phyloP scores from a whole-genome alignment of 2,888 invertebrate genomes.

The Tineola bisselliella region DNA sequence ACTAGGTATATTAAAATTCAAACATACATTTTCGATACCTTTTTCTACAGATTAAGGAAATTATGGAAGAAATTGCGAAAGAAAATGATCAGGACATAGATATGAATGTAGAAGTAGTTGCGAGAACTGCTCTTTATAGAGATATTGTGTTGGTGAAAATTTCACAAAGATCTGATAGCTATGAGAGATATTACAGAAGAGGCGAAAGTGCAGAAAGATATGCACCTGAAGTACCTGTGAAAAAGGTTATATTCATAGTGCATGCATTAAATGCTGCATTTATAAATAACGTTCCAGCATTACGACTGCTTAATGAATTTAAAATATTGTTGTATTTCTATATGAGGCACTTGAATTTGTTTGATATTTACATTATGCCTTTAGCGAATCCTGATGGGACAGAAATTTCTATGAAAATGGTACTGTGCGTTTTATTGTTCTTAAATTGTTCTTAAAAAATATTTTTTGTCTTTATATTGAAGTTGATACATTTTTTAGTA shows the following conservation, averaged over 20 bases:
- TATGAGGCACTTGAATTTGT: slow-evolving; percentile 37
- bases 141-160: slow-evolving; percentile 41
- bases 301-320: slow-evolving; percentile 21
- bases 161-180: slow-evolving; percentile 18
- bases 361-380: slow-evolving; percentile 50
- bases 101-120: slow-evolving; percentile 29
- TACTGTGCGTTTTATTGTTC: too few species aligned
- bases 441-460: too few species aligned
- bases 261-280: slow-evolving; percentile 45
- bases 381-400: slow-evolving; percentile 52
- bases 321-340: slow-evolving; percentile 32
- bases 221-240: slow-evolving; percentile 34
- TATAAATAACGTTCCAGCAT: slow-evolving; percentile 20
- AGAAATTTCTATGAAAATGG: not conserved
- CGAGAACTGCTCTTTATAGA: slow-evolving; percentile 41
- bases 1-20: too few species aligned
- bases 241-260: slow-evolving; percentile 50
- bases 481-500: not conserved
- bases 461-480: too few species aligned
- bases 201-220: slow-evolving; percentile 24
- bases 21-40: not conserved
- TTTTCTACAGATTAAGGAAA: slow-evolving; percentile 27
- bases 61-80: slow-evolving; percentile 23
- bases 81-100: slow-evolving; percentile 23
- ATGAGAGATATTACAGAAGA: slow-evolving; percentile 25